Evolutionary conservation across 35 echinoderm and acorn worm genomes (phyloP), one percentile per base, ranked within the genome.

Genomic region (Heliocidaris erythrogramma): DNA sequence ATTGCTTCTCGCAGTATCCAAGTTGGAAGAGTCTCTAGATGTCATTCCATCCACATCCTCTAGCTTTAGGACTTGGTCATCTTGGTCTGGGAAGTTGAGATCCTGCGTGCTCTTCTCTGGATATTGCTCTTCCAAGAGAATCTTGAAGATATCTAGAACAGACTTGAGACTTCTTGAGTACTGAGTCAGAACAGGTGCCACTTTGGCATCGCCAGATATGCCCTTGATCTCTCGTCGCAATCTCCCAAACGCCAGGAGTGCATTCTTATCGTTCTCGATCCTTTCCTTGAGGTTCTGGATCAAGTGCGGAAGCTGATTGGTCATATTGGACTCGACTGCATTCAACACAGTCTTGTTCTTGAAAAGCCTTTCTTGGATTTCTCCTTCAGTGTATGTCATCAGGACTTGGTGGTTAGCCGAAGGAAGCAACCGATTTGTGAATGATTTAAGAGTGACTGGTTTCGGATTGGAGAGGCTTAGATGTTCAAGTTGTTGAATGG

Each of bases 321-420:
- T 97, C 47, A 97, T 95, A 65, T 95, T 96, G 35, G 90, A 84
- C 50, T 99, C 98, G 31, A 99, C 95, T 14, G 96, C 96, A 88
- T 99, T 99, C 86, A 99, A 85, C 52, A 99, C 85, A 8, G 97
- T 91, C 95, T 99, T 99, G 96, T 99, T 99, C 65, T 99, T 99
- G 86, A 94, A 99, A 11, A 99, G 92, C 21, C 98, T 48, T 16
- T 94, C 96, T 86, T 99, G 97, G 14, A 99, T 97, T 86, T 96
- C 92, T 85, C 94, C 96, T 93, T 97, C 96, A 17, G 93, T 97
- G 9, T 97, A 92, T 21, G 94, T 96, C 96, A 97, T 99, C 0
- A 99, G 96, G 49, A 93, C 92, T 49, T 99, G 98, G 65, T 99
- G 98, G 84, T 97, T 99, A 21, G 85, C 94, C 4, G 60, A 65